Evolutionary conservation across 2,113 vertebrate genomes (phyloP), one percentile per base, ranked within the genome.

Genomic region (Alosa alosa): DNA sequence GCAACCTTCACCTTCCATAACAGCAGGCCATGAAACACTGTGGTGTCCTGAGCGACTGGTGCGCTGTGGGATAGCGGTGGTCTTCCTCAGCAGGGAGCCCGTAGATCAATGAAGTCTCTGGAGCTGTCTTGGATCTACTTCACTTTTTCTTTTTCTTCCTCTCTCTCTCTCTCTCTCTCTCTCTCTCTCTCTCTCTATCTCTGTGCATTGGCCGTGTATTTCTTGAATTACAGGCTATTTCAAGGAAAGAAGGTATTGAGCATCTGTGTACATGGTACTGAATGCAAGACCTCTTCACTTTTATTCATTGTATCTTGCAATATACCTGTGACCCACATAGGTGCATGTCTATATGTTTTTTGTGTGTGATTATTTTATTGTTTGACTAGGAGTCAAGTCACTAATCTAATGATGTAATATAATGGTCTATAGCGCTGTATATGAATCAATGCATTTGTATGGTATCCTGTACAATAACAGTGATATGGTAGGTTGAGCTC

Each of bases 1-100:
- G 85, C 60, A 90, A 83, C 81, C 81, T 83, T 64, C 81, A 85
- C 83, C 83, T 87, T 85, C 75, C 86, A 55, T 86, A 84, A 44
- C 83, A 84, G 72, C 22, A 84, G 84, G 41, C 81, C 75, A 75
- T 39, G 8, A 81, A 87, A 83, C 89, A 83, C 52, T 72, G 85
- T n/a, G 84, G 52, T 82, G 52, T 68, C 46, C 55, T 88, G 83
- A 81, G 84, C 86, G 84, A 88, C 85, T 82, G 82, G 52, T 81
- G 84, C 87, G 9, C 87, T 84, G 87, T 88, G 72, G 84, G 87
- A 86, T 75, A 83, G 81, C 68, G 9, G 9, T 64, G 75, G 83
- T 78, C 78, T 52, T 88, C 47, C 87, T n/a, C 83, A 84, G 87
- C 83, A 82, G 82, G 84, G 83, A 72, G 64, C 64, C 49, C 60